Evolutionary conservation across 1,140 invertebrate genomes (phyloP).

Genomic region (Aphidius gifuensis): DNA sequence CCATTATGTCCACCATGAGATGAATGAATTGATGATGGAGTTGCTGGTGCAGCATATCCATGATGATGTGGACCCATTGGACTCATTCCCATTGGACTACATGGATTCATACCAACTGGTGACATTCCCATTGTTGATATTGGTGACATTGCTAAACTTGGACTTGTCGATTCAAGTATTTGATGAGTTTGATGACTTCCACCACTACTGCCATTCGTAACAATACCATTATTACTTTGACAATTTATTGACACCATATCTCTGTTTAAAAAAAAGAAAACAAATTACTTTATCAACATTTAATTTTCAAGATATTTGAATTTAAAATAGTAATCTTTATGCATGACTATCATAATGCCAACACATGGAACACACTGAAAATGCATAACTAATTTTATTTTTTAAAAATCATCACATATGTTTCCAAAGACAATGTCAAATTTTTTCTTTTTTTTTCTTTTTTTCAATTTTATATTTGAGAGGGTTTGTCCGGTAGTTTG

Average conservation of each 20-base stretch:
- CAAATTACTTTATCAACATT: conserved; percentile 1
- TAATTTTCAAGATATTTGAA: background rate
- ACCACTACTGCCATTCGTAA: conserved; percentile 26
- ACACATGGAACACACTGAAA: no score
- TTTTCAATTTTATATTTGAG: no score
- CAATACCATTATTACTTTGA: conserved; percentile 28
- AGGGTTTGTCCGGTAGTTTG: background rate
- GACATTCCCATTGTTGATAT: conserved; percentile 51
- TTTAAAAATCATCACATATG: background rate
- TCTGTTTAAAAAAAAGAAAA: conserved; percentile 27
- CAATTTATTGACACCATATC: conserved; percentile 44
- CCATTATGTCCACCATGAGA: conserved; percentile 41
- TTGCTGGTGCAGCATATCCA: conserved; percentile 47
- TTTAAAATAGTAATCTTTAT: no score
- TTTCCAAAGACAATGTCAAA: no score
- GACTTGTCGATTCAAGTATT: conserved; percentile 43
- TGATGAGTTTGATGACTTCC: conserved; percentile 42
- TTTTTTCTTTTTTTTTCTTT: no score
- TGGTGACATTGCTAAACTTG: conserved; percentile 45
- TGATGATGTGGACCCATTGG: conserved; percentile 48
- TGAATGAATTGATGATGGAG: conserved; percentile 46
- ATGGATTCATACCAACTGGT: conserved; percentile 45
- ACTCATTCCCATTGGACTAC: conserved; percentile 48
- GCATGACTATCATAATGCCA: no score
- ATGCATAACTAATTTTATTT: background rate